phyloP scores from a whole-genome alignment of 2,888 invertebrate species.

The Pogonocherus hispidulus region DNA sequence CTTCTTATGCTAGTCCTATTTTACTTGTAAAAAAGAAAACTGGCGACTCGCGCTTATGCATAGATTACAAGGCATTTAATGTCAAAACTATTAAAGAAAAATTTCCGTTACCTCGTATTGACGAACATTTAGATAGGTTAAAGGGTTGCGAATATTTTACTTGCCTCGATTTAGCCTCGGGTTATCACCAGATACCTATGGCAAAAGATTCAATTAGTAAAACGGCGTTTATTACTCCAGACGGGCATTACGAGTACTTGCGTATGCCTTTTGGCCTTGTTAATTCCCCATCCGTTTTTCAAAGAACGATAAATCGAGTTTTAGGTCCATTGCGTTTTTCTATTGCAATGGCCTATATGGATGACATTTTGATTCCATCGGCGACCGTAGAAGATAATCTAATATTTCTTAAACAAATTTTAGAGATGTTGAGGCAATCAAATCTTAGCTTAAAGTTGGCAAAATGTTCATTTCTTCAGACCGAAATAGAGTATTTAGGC shows the following conservation, averaged over 20 bases:
- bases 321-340: constrained; percentile 18
- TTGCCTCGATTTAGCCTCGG: not conserved
- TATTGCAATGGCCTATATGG: constrained; percentile 29
- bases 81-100: not conserved
- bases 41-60: not conserved
- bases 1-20: not conserved
- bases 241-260: constrained; percentile 33
- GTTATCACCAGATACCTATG: not conserved
- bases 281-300: constrained; percentile 33
- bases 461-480: not conserved
- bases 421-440: constrained; percentile 3
- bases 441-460: not conserved
- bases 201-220: constrained; percentile 8
- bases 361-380: constrained; percentile 34
- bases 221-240: constrained; percentile 30
- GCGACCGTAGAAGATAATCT: constrained; percentile 23
- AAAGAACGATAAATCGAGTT: constrained; percentile 24
- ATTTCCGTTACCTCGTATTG: not conserved
- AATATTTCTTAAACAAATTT: not conserved
- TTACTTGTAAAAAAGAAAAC: constrained; percentile 12
- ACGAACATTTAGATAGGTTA: not conserved
- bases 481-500: not conserved
- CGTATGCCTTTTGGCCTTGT: constrained; percentile 37
- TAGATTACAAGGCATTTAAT: not conserved
- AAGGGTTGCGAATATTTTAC: not conserved